Percentiles rank a stretch among this genome's conserved stretches.
Conservation (phyloP, 2,888 invertebrate species). For the Plagodis dolabraria region DNA sequence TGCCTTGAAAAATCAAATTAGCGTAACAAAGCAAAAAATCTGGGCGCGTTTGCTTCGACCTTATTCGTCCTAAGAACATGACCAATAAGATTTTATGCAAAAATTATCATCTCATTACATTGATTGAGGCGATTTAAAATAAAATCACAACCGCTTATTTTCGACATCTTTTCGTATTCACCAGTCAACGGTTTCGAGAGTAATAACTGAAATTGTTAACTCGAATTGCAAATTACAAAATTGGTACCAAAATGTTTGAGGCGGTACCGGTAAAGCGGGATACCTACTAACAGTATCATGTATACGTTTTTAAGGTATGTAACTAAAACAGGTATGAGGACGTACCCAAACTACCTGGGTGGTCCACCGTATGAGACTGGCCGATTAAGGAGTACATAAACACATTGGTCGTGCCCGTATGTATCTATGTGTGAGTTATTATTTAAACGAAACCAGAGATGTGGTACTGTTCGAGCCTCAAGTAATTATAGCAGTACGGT, state of each 20-base stretch:
- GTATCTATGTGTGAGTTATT: constrained; percentile 56
- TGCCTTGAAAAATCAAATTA: not conserved
- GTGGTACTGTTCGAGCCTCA: constrained; percentile 62
- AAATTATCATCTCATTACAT: constrained; percentile 72
- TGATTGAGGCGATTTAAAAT: constrained; percentile 58
- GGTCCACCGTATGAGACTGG: constrained; percentile 73
- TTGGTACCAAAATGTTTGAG: constrained; percentile 61
- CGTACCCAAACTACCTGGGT: constrained; percentile 70
- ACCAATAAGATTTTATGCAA: constrained; percentile 49
- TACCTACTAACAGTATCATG: constrained; percentile 32
- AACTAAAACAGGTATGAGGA: constrained; percentile 55
- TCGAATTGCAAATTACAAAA: constrained; percentile 78
- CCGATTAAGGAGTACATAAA: constrained; percentile 71
- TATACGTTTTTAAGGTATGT: constrained; percentile 38
- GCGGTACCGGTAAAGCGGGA: constrained; percentile 48
- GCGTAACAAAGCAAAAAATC: constrained; percentile 26
- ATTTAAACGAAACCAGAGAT: constrained; percentile 69
- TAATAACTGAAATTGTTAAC: constrained; percentile 78
- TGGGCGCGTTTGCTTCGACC: constrained; percentile 21
- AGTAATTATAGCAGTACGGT: constrained; percentile 63
- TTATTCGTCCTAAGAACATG: constrained; percentile 38
- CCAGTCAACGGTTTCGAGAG: constrained; percentile 56
- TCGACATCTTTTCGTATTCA: constrained; percentile 60
- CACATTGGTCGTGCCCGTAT: constrained; percentile 32
- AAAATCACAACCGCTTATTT: constrained; percentile 56